These are phyloP conservation scores for Spongilla lacustris DNA, from an alignment of 37 sponge, comb jelly and placozoan species.

Conservation along the genomic window DNA sequence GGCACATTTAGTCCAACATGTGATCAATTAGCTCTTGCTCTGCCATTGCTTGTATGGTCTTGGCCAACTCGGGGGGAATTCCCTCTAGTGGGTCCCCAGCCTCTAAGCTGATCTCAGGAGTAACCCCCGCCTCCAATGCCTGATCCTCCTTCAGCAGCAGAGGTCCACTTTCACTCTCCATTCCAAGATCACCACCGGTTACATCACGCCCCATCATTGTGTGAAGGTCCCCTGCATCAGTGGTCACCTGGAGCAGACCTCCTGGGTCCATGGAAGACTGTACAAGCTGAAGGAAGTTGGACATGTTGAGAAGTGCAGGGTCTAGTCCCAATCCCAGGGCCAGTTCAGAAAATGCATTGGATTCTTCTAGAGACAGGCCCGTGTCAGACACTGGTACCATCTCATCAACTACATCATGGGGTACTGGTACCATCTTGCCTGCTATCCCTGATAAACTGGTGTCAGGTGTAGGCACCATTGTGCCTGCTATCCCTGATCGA, in stretches of 20 bases:
- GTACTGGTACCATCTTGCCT: too few species aligned
- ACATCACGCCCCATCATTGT: background rate
- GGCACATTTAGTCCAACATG: background rate
- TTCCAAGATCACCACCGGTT: background rate
- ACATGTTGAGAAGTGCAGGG: constrained; percentile 7
- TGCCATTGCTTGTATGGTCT: constrained; percentile 47
- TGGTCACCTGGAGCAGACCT: background rate
- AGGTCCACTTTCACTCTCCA: background rate
- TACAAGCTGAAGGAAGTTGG: constrained; percentile 28
- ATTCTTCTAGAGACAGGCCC: background rate
- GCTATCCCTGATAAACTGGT: too few species aligned
- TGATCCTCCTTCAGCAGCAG: background rate
- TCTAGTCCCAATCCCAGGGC: constrained; percentile 26
- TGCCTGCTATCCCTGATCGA: background rate
- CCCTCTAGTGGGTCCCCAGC: constrained; percentile 42
- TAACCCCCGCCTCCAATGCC: background rate
- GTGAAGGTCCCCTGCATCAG: background rate
- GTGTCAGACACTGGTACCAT: background rate
- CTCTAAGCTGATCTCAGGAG: background rate
- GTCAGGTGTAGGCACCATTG: background rate
- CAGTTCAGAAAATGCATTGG: constrained; percentile 21
- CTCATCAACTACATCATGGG: too few species aligned
- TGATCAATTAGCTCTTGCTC: constrained; percentile 7
- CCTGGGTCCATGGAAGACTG: constrained; percentile 11
- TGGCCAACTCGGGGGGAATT: constrained; percentile 50